phyloP scores from a whole-genome alignment of 2,888 invertebrate species.

The Philereme vetulata region DNA sequence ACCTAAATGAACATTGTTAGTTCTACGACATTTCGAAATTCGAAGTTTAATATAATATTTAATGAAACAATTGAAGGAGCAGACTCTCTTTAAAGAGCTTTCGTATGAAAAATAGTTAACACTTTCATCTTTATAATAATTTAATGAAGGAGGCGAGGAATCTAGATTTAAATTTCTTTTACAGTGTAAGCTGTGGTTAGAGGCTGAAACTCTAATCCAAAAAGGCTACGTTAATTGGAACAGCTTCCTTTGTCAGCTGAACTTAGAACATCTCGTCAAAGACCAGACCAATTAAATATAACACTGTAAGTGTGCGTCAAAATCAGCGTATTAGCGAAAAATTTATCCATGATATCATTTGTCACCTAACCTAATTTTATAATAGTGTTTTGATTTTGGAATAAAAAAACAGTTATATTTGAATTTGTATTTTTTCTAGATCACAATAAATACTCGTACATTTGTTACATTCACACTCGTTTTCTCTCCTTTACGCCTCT shows the following conservation, averaged over 20 bases:
- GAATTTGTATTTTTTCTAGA: constrained; percentile 43
- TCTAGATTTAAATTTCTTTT: constrained; percentile 1
- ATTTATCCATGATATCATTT: background rate
- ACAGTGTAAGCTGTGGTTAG: constrained; percentile 72
- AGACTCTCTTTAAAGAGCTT: no score
- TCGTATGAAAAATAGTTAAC: no score
- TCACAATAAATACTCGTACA: constrained; percentile 67
- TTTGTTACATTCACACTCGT: constrained; percentile 40
- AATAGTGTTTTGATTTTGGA: constrained; percentile 17
- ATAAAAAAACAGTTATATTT: constrained; percentile 33
- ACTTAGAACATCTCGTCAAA: constrained; percentile 75
- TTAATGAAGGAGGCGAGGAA: no score
- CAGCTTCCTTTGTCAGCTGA: constrained; percentile 74
- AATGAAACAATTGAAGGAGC: no score
- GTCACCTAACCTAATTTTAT: background rate
- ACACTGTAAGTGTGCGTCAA: constrained; percentile 2
- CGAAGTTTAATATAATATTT: no score
- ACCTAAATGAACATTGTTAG: no score
- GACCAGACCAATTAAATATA: constrained; percentile 47
- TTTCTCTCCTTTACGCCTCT: constrained; percentile 45
- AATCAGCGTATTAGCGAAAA: background rate
- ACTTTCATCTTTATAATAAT: no score
- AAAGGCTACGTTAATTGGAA: constrained; percentile 77
- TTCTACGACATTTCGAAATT: no score
- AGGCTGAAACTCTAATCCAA: constrained; percentile 60